phyloP scores from a whole-genome alignment of 2,888 invertebrate genomes.

The Synergus gifuensis region DNA sequence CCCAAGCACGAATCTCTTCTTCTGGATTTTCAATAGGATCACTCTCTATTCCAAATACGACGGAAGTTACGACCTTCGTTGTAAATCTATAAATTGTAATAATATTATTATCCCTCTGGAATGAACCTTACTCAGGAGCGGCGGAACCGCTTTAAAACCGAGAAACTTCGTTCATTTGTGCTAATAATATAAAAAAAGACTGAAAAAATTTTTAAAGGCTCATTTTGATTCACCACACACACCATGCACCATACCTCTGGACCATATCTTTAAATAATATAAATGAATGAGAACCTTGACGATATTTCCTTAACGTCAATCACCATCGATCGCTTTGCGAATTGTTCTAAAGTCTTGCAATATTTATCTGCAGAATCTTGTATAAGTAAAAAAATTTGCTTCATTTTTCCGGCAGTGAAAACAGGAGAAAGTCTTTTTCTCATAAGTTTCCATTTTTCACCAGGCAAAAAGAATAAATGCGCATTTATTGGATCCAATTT shows the following conservation, averaged over 20 bases:
- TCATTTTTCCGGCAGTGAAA: slow-evolving; percentile 68
- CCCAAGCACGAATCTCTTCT: slow-evolving; percentile 63
- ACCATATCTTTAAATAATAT: neutral
- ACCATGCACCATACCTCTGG: neutral
- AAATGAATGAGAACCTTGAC: slow-evolving; percentile 43
- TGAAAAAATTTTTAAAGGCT: no score
- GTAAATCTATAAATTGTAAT: slow-evolving; percentile 52
- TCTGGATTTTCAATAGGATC: slow-evolving; percentile 62
- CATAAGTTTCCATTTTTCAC: slow-evolving; percentile 63
- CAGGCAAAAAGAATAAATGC: slow-evolving; percentile 55
- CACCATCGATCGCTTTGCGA: neutral
- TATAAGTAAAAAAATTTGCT: slow-evolving; percentile 61
- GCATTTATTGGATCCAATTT: slow-evolving; percentile 55
- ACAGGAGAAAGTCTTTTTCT: slow-evolving; percentile 67
- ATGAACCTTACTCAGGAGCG: no score
- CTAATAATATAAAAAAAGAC: no score
- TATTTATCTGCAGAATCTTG: slow-evolving; percentile 57
- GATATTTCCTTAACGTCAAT: slow-evolving; percentile 48
- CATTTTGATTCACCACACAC: no score
- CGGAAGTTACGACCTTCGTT: slow-evolving; percentile 63
- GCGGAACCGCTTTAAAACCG: no score
- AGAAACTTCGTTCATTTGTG: no score
- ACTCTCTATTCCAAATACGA: slow-evolving; percentile 62
- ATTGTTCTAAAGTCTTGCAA: slow-evolving; percentile 42
- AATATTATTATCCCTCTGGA: neutral